Evolutionary conservation across 2,113 vertebrate species (phyloP).

Genomic region (Phalacrocorax aristotelis): DNA sequence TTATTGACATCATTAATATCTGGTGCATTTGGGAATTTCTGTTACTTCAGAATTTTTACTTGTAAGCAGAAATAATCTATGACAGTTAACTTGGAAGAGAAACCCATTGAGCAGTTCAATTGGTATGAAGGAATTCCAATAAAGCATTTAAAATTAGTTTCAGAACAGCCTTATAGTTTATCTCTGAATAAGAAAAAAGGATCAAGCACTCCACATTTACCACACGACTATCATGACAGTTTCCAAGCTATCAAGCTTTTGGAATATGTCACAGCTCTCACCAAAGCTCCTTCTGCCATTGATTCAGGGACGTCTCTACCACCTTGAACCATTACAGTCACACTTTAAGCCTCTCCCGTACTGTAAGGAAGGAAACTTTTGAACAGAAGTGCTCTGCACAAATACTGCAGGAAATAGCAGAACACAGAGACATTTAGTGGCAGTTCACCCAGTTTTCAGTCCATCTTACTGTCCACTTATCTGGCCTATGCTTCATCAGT

Average conservation of each 20-base stretch:
- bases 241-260: neutral
- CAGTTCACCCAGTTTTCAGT: neutral
- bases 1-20: neutral
- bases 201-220: neutral
- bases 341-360: neutral
- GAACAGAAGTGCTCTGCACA: neutral
- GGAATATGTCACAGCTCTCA: neutral
- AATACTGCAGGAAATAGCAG: neutral
- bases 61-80: neutral
- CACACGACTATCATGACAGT: neutral
- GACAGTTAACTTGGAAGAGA: neutral
- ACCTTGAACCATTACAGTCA: neutral
- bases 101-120: neutral
- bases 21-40: neutral
- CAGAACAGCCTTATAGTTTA: neutral
- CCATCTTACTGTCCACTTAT: neutral
- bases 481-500: neutral
- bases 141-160: neutral
- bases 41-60: neutral
- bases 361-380: neutral
- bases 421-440: neutral
- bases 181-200: neutral
- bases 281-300: neutral
- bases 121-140: neutral
- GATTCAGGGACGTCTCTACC: neutral